Evolutionary conservation across 2,888 invertebrate genomes (phyloP).

Genomic region (Drosophila melanosoma): DNA sequence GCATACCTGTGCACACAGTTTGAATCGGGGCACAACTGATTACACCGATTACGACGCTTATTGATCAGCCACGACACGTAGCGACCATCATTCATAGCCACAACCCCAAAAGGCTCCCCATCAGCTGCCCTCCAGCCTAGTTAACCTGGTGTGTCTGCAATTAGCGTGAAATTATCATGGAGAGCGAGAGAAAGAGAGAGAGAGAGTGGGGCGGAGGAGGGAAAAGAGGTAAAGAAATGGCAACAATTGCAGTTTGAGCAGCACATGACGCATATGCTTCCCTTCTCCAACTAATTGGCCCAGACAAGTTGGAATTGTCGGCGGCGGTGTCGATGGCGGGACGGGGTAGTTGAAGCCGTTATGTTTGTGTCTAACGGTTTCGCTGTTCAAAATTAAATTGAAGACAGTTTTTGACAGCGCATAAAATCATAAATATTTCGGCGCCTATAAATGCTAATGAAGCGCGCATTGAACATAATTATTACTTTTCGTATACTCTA

Average conservation of each 20-base stretch:
- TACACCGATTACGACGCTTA: constrained; percentile 74
- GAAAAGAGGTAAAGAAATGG: background rate
- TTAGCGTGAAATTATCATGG: constrained; percentile 53
- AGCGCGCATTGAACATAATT: constrained; percentile 40
- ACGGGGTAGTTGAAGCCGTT: background rate
- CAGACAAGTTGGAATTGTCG: background rate
- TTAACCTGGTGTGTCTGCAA: constrained; percentile 33
- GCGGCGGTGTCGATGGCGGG: background rate
- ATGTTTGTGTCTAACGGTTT: constrained; percentile 11
- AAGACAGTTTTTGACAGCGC: constrained; percentile 33
- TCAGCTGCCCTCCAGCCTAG: background rate
- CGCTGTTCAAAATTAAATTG: constrained; percentile 30
- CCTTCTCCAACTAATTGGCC: constrained; percentile 35
- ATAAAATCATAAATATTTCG: constrained; percentile 61
- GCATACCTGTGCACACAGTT: constrained; percentile 34
- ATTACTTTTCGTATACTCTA: constrained; percentile 33
- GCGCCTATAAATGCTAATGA: constrained; percentile 74
- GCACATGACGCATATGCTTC: constrained; percentile 44
- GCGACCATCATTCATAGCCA: constrained; percentile 63
- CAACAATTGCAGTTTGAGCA: constrained; percentile 3
- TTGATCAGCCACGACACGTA: constrained; percentile 72
- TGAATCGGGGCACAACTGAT: constrained; percentile 64
- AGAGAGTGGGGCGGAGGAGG: background rate
- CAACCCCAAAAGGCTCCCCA: constrained; percentile 18
- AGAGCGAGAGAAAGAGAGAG: background rate